Evolutionary conservation across 2,888 invertebrate genomes (phyloP), one percentile per base, ranked within the genome.

Genomic region (Bellardia bayeri): DNA sequence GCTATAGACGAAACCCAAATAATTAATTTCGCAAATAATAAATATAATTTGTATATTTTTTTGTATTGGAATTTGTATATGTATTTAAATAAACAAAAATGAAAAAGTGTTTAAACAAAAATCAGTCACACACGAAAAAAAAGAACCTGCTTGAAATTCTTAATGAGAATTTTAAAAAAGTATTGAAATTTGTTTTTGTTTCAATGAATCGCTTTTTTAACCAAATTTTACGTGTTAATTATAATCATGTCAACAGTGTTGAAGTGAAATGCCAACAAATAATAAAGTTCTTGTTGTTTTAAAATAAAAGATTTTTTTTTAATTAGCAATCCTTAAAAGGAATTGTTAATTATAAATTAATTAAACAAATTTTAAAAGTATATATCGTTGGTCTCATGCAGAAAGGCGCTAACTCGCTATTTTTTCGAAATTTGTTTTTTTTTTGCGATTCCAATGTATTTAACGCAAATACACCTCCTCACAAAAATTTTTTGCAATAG

Each of bases 11-110:
- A 84, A 66, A 66, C 45, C 37, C 61, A 45, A 68, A 82, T 66
- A 81, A 83, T 76, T 71, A 86, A 84, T 76, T 86, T 87, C 16
- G 80, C 83, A 80, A 81, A 68, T 7, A 76, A 76, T 40, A 76
- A 42, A 71, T 37, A 49, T 72, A 49, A 14, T 75, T 63, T 45
- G 37, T 23, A 23, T 23, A 23, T 23, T 23, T 23, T 23, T 23
- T 23, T 23, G 23, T 33, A 49, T 69, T 61, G 23, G 30, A 14
- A 8, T 54, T 71, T 64, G 14, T 30, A 14, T 51, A n/a, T 49
- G 23, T 23, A 71, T 72, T 49, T 66, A 66, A 64, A 81, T 63
- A 54, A 66, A 37, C 69, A 79, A 49, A 61, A 71, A 75, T 45
- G 45, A 9, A 33, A 33, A 49, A 51, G 71, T 80, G 23, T 23